A percentile compares a stretch with the other conserved stretches of the same genome.
Evolutionary conservation across 1,140 invertebrate species (phyloP).

Genomic region (Musca domestica): DNA sequence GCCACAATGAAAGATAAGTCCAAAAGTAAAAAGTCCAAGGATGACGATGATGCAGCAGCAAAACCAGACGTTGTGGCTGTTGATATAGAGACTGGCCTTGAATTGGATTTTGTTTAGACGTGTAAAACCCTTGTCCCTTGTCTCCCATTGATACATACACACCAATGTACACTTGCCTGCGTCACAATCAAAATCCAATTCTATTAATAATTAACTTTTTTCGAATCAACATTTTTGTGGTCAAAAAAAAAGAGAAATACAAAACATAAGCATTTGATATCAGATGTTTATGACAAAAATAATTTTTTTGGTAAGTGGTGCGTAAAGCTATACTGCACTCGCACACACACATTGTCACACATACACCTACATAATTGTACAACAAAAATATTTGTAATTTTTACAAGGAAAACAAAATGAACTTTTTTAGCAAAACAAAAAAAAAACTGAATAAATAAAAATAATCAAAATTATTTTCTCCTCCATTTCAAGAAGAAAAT

Average conservation of each 20-base stretch:
- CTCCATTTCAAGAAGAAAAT: neutral
- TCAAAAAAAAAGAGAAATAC: neutral
- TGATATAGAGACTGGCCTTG: constrained; percentile 48
- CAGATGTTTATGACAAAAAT: neutral
- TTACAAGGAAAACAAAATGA: constrained; percentile 14
- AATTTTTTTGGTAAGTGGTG: constrained; percentile 23
- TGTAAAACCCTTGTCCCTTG: neutral
- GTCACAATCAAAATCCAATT: constrained; percentile 15
- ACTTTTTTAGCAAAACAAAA: constrained; percentile 20
- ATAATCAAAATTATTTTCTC: neutral
- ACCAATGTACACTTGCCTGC: too few relatives aligned
- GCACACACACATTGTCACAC: too few relatives aligned
- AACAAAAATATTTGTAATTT: constrained; percentile 19
- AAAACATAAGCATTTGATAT: neutral
- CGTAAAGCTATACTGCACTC: too few relatives aligned
- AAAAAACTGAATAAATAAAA: neutral
- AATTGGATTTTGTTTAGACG: constrained; percentile 50
- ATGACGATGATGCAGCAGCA: constrained; percentile 33
- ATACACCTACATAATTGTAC: neutral
- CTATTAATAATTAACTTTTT: constrained; percentile 2
- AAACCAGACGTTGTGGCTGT: constrained; percentile 45
- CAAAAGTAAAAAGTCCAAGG: constrained; percentile 28
- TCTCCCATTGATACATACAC: too few relatives aligned
- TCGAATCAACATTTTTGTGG: constrained; percentile 5
- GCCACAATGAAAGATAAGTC: constrained; percentile 48